Base-by-base conservation (phyloP, 2,797 vertebrate species). In the Acrossocheilus fasciatus region DNA sequence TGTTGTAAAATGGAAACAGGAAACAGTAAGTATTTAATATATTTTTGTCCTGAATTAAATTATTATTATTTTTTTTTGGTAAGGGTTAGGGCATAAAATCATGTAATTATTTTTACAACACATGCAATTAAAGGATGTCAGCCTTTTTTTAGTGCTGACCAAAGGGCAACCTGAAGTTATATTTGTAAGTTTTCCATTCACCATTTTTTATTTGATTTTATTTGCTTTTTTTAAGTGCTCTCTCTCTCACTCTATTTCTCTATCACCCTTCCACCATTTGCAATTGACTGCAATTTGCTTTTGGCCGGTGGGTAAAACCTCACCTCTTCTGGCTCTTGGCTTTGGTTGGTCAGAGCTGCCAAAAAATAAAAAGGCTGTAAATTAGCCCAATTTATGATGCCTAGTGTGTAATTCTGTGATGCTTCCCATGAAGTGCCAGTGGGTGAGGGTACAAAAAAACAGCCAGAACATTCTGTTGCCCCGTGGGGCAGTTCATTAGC, bases 401-500 rank as follows among this genome's bases (percentile, higher is more conserved):
- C 30, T 17, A 64, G 70, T 62, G 66, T 86, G 87, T 85, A 84
- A 87, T 88, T 86, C 78, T 70, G 47, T 66, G 76, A 78, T 36
- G 23, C 62, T 83, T 89, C 70, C 34, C 74, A 85, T 41, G 30
- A 73, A 66, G 77, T 83, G 78, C 62, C 80, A 78, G 81, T 41
- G 75, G 84, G 50, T 70, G 64, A 85, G 81, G 20, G 59, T 39
- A 86, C 17, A 54, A 34, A 62, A 45, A 85, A 88, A 81, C 75
- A 85, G 86, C 81, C 77, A 20, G 82, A 50, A 54, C 78, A 86
- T 64, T 79, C 50, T 41, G 70, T 73, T 75, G 77, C 85, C 74
- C 68, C 12, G 4, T 66, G 79, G 87, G 88, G 79, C 83, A 83
- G 74, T 85, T 90, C 88, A 90, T 88, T 86, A 91, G 57, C 83